Base-by-base conservation (phyloP, 1,140 invertebrate genomes). In the Globodera rostochiensis region DNA sequence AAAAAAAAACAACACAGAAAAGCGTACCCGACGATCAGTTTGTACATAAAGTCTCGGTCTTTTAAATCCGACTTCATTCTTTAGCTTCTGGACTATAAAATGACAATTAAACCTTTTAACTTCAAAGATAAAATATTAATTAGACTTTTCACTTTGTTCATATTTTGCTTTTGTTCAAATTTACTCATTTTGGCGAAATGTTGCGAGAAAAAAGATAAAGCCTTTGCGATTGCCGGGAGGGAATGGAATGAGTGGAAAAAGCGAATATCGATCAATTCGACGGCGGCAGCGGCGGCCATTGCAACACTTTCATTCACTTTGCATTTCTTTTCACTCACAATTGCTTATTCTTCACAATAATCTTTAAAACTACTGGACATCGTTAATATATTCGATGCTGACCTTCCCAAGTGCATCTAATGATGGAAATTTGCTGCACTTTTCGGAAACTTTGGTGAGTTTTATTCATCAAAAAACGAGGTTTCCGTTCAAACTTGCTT, bases 41-140 rank as follows among this genome's bases (percentile, higher is more conserved):
- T 86, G 75, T 89, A 89, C 86, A 90, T 87, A 70, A 85, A 89
- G 46, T 89, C 88, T 6, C 89, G 84, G 77, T 89, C 88, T 71
- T 90, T 89, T 19, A 90, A 84, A 60, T 89, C 88, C 13, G 79
- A 79, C 66, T 78, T 78, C 77, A 78, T 78, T 78, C 3, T 36
- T 36, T 36, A 36, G 36, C 36, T 36, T 36, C 36, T 36, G 36
- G 36, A 36, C 36, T 36, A 36, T 36, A 36, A 36, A 36, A 36
- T 36, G 36, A 36, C 36, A 36, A 1, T 36, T 36, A 25, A 25
- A 25, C 1, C 36, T 3, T 36, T 36, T 36, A 2, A 36, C 36
- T 36, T 36, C 3, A 36, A 36, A 36, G 36, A 36, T 36, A 36
- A 36, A 36, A 36, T 36, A 36, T 36, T 36, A 36, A 36, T 36